phyloP scores from a whole-genome alignment of 2,888 invertebrate species.

The Netelia melanura region DNA sequence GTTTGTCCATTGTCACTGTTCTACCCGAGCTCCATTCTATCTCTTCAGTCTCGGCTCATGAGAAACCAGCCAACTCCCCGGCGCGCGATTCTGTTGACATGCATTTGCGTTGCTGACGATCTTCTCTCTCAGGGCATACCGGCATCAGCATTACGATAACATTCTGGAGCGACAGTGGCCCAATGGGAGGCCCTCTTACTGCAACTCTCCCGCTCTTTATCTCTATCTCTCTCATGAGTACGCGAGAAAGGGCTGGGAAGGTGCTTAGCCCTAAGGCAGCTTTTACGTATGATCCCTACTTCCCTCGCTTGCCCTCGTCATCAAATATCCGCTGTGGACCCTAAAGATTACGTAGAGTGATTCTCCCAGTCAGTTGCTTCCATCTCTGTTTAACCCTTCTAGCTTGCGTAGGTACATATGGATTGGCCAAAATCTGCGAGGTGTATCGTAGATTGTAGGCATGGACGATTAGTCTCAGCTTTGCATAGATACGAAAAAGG shows the following conservation, averaged over 20 bases:
- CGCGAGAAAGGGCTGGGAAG: neutral
- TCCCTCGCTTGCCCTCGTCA: neutral
- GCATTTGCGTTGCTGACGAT: conserved; percentile 46
- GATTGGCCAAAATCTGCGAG: neutral
- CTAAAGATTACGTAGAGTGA: conserved; percentile 40
- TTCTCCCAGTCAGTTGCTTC: neutral
- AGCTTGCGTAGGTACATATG: neutral
- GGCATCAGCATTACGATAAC: conserved; percentile 50
- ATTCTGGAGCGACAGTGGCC: conserved; percentile 1
- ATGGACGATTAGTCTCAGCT: neutral
- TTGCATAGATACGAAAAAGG: too few relatives aligned
- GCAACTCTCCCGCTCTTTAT: neutral
- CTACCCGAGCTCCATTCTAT: neutral
- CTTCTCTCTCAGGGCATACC: conserved; percentile 16
- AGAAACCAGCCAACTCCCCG: conserved; percentile 4
- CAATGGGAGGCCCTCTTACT: neutral
- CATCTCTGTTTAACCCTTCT: neutral
- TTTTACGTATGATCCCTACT: conserved; percentile 16
- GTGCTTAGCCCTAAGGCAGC: conserved; percentile 27
- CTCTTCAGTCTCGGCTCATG: conserved; percentile 8
- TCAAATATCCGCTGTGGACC: conserved; percentile 50
- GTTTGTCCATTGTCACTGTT: conserved; percentile 65
- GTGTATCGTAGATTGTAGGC: neutral
- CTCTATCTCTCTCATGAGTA: neutral
- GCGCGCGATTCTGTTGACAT: conserved; percentile 63